A percentile compares a stretch with the other conserved stretches of the same genome.
These are phyloP conservation scores for Brachyptera putata DNA, from an alignment of 2,888 invertebrate species.

Conservation along the genomic window DNA sequence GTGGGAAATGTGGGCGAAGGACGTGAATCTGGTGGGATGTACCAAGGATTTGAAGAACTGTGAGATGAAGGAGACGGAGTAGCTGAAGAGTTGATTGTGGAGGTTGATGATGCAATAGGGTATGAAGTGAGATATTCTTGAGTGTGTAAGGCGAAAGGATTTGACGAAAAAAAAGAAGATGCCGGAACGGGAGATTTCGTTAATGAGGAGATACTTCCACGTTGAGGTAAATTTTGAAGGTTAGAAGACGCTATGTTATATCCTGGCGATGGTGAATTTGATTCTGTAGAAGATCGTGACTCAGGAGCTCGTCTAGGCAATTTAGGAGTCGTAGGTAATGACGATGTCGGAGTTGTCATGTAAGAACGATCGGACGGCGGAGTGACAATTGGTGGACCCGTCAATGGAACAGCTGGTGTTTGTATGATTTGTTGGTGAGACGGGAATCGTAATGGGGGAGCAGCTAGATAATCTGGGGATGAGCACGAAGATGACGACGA, in stretches of 20 bases:
- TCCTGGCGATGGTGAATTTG: not conserved
- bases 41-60: constrained; percentile 26
- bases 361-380: constrained; percentile 6
- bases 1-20: constrained; percentile 25
- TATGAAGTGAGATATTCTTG: too few relatives aligned
- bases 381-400: constrained; percentile 5
- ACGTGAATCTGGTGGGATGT: constrained; percentile 26
- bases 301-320: not conserved
- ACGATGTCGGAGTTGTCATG: constrained; percentile 9
- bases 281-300: not conserved
- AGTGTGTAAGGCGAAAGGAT: not conserved
- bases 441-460: not conserved
- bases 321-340: not conserved
- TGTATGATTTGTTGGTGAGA: constrained; percentile 21
- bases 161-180: not conserved
- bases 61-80: not conserved
- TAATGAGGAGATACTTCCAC: constrained; percentile 1
- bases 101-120: too few relatives aligned
- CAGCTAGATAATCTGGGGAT: constrained; percentile 3
- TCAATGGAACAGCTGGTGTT: constrained; percentile 9
- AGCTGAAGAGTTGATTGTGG: not conserved
- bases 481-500: constrained; percentile 4
- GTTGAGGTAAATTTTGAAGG: not conserved
- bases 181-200: not conserved
- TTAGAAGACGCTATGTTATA: constrained; percentile 11